Evolutionary conservation across 2,113 vertebrate species (phyloP).

Genomic region (Todiramphus chloris): DNA sequence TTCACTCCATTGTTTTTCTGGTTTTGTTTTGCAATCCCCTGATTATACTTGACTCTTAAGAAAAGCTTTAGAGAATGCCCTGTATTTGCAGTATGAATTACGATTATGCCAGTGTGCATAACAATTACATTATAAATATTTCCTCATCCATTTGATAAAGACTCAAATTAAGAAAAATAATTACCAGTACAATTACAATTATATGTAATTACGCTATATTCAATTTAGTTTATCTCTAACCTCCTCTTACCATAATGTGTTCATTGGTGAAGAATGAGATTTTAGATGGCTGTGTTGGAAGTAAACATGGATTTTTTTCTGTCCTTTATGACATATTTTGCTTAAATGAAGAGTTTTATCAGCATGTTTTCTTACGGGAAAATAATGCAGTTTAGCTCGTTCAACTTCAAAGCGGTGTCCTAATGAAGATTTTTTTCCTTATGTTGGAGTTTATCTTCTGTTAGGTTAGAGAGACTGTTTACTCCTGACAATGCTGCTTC

Average conservation of each 20-base stretch:
- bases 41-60: conserved; percentile 54
- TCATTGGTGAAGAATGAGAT: conserved; percentile 23
- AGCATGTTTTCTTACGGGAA: background rate
- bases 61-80: conserved; percentile 26
- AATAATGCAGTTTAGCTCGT: background rate
- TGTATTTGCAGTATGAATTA: conserved; percentile 58
- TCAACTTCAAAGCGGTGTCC: background rate
- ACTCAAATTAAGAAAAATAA: conserved; percentile 60
- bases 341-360: background rate
- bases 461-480: background rate
- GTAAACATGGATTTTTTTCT: conserved; percentile 38
- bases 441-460: background rate
- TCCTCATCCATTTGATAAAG: conserved; percentile 52
- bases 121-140: conserved; percentile 63
- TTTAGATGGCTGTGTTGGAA: background rate
- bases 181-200: conserved; percentile 48
- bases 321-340: background rate
- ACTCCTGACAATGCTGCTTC: background rate
- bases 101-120: conserved; percentile 16
- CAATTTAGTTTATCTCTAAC: conserved; percentile 51
- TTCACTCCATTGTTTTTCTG: conserved; percentile 31
- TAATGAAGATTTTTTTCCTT: background rate
- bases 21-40: conserved; percentile 43
- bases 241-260: background rate
- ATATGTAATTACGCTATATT: conserved; percentile 49